phyloP scores from a whole-genome alignment of 2,113 vertebrate species.

The Notothenia rossii region DNA sequence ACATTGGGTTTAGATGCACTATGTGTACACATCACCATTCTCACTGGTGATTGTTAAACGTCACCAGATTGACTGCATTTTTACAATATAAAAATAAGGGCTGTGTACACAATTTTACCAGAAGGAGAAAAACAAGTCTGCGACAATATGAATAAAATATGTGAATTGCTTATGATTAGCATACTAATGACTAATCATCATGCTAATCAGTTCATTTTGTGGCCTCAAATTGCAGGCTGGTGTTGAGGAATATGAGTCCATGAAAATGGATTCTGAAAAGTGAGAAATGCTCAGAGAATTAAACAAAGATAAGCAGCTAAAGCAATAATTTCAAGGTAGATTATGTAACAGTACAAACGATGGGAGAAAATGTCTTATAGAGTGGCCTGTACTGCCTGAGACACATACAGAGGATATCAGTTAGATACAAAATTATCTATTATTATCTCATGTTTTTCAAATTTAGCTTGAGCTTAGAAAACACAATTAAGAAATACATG shows the following conservation, averaged over 20 bases:
- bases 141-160: conserved; percentile 83
- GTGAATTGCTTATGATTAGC: conserved; percentile 78
- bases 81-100: conserved; percentile 53
- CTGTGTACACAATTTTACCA: conserved; percentile 56
- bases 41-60: conserved; percentile 15
- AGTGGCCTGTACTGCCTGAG: background rate
- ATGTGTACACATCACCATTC: background rate
- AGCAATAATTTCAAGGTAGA: conserved; percentile 29
- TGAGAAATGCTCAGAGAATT: conserved; percentile 18
- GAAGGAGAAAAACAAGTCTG: conserved; percentile 67
- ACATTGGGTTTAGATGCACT: background rate
- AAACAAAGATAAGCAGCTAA: conserved; percentile 1
- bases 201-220: conserved; percentile 80
- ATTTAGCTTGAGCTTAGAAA: too few relatives aligned
- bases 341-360: background rate
- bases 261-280: conserved; percentile 40
- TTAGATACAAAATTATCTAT: too few relatives aligned
- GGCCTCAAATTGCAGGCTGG: conserved; percentile 67
- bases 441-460: too few relatives aligned
- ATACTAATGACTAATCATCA: conserved; percentile 81
- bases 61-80: conserved; percentile 33
- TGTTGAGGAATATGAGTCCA: conserved; percentile 45
- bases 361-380: background rate
- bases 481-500: too few relatives aligned
- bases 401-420: background rate